Evolutionary conservation across 1,140 invertebrate species (phyloP), one percentile per base, ranked within the genome.

Genomic region (Andricus grossulariae): DNA sequence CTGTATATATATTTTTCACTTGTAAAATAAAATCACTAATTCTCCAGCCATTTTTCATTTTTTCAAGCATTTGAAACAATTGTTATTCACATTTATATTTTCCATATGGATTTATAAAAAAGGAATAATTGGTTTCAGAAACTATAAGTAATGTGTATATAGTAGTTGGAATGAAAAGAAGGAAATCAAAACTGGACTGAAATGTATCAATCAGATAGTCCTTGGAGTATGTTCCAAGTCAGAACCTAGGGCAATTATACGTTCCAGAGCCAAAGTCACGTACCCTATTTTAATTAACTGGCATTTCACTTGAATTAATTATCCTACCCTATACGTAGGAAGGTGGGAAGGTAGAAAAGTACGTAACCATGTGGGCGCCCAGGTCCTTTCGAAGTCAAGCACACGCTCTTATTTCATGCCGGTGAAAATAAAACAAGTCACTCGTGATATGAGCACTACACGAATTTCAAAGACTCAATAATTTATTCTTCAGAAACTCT

Each of bases 361-460:
- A 66, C 39, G 39, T 66, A 66, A 15, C 25, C 4, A 45, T 11
- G 39, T 45, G 6, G 39, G 60, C 60, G 60, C 32, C 60, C 25
- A 45, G 60, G 60, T 66, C 60, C 60, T 66, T n/a, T 66, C 60
- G 60, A 66, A 66, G 60, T 45, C 60, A 66, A 66, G 60, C 32
- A 66, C 60, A 66, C 25, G 60, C 60, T 66, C 60, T 39, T 39
- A 66, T 66, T 32, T 66, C 60, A 66, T 66, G 32, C 45, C 21
- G 25, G 25, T 66, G 25, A 39, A 66, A 66, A 39, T 3, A 66
- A 66, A 66, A 66, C 60, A 39, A 66, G 45, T 66, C 74, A 79
- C 55, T 75, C 55, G 50, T 50, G 72, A 79, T 73, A 45, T 51
- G 71, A 76, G 50, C 57, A 79, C 72, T 76, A 73, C 72, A 16